Conservation (phyloP, 2,888 invertebrate genomes). For the Drosophila stalkeri region DNA sequence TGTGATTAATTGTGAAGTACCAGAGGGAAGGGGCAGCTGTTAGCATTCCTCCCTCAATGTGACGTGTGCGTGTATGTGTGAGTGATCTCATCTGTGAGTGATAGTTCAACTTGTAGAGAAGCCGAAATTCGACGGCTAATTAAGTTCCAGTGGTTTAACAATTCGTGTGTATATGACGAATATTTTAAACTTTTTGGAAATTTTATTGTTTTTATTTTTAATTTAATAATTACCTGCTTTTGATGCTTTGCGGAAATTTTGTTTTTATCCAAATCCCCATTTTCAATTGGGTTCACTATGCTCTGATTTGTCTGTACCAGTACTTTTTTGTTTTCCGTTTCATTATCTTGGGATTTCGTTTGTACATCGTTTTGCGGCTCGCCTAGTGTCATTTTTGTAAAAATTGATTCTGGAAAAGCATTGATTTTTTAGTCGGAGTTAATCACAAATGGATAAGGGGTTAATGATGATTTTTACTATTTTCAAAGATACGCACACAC, state of each 20-base stretch:
- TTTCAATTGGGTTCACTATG: conserved; percentile 45
- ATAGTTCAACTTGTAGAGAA: conserved; percentile 9
- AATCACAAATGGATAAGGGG: neutral
- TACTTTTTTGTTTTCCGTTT: conserved; percentile 32
- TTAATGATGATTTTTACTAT: neutral
- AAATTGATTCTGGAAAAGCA: conserved; percentile 17
- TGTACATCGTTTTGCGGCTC: conserved; percentile 67
- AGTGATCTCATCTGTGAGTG: conserved; percentile 46
- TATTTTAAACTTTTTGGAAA: neutral
- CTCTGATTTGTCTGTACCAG: conserved; percentile 35
- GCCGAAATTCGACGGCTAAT: conserved; percentile 12
- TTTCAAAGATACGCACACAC: neutral
- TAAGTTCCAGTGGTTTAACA: neutral
- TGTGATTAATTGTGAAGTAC: conserved; percentile 13
- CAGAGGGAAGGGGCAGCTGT: neutral
- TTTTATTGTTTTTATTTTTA: neutral
- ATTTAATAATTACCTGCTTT: conserved; percentile 43
- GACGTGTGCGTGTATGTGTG: neutral
- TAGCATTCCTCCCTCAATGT: neutral
- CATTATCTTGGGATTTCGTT: conserved; percentile 16
- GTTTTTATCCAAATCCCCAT: conserved; percentile 43
- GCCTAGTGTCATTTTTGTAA: conserved; percentile 72
- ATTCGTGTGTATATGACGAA: neutral
- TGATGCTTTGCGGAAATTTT: conserved; percentile 38
- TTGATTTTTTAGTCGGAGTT: neutral